Evolutionary conservation across 92 coral and sea anemone genomes (phyloP).

Genomic region (Palythoa grandis): DNA sequence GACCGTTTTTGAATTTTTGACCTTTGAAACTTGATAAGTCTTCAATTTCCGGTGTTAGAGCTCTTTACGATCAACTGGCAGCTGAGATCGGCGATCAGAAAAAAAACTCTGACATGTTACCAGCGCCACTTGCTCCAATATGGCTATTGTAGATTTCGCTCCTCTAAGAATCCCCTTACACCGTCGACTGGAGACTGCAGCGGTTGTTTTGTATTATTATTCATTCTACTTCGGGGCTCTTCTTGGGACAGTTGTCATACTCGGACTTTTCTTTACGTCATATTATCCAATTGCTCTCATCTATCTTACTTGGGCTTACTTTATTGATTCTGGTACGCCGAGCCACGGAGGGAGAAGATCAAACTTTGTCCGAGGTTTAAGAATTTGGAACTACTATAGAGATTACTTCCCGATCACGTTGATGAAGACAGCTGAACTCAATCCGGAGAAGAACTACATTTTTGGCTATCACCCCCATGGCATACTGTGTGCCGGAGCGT

Average conservation of each 20-base stretch:
- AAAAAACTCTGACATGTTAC: no score
- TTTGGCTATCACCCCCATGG: slow-evolving; percentile 99
- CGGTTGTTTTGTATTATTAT: slow-evolving; percentile 88
- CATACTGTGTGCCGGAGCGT: slow-evolving; percentile 94
- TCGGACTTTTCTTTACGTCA: slow-evolving; percentile 90
- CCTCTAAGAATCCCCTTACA: slow-evolving; percentile 94
- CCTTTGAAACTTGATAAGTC: no score
- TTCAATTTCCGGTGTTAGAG: no score
- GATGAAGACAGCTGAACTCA: slow-evolving; percentile 89
- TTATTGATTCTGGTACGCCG: slow-evolving; percentile 92
- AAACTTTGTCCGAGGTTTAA: slow-evolving; percentile 71
- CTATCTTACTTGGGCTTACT: slow-evolving; percentile 92
- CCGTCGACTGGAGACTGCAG: slow-evolving; percentile 96
- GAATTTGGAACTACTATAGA: slow-evolving; percentile 79
- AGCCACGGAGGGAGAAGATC: slow-evolving; percentile 97
- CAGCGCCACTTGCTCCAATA: slow-evolving; percentile 7
- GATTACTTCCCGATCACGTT: slow-evolving; percentile 93
- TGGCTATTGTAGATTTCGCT: slow-evolving; percentile 91
- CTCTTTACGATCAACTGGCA: no score
- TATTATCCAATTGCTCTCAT: slow-evolving; percentile 84
- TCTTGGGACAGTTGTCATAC: slow-evolving; percentile 73
- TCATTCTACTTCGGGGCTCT: slow-evolving; percentile 94
- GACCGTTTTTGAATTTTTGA: no score
- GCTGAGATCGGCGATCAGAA: no score
- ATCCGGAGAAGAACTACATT: slow-evolving; percentile 84